Percentiles rank a stretch among this genome's conserved stretches.
Conservation (phyloP, 2,113 vertebrate species). For the Varanus salvator region DNA sequence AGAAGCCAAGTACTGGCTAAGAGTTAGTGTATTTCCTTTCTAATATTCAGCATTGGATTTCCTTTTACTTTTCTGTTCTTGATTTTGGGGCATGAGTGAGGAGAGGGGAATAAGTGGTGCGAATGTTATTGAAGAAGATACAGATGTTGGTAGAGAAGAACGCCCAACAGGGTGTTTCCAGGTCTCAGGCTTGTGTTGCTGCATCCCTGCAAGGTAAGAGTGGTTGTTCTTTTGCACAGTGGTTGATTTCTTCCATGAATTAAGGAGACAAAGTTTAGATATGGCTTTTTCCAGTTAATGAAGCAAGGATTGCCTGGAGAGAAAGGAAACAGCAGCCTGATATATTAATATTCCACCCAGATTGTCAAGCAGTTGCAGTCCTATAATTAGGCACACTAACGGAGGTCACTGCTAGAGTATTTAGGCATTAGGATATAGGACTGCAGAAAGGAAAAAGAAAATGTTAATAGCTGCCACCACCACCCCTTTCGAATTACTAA, state of each 20-base stretch:
- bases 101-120: not conserved
- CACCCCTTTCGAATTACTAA: slow-evolving; percentile 19
- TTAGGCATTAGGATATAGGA: not conserved
- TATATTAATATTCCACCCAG: not conserved
- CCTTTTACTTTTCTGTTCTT: not conserved
- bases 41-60: not conserved
- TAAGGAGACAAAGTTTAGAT: not conserved
- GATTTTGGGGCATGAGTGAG: slow-evolving; percentile 30
- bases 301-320: not conserved
- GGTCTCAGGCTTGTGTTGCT: not conserved
- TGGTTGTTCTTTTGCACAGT: fast-evolving
- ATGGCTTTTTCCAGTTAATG: not conserved
- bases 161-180: slow-evolving; percentile 2
- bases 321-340: not conserved
- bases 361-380: not conserved
- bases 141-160: not conserved
- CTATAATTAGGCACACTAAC: not conserved
- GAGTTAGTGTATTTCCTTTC: not conserved
- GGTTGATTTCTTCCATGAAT: not conserved
- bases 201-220: slow-evolving; percentile 17
- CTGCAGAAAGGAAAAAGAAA: not conserved
- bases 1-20: not conserved
- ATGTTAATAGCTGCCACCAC: not conserved
- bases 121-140: not conserved
- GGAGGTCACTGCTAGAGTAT: not conserved